Conservation (phyloP, 1,140 invertebrate species). For the Drosophila suzukii region DNA sequence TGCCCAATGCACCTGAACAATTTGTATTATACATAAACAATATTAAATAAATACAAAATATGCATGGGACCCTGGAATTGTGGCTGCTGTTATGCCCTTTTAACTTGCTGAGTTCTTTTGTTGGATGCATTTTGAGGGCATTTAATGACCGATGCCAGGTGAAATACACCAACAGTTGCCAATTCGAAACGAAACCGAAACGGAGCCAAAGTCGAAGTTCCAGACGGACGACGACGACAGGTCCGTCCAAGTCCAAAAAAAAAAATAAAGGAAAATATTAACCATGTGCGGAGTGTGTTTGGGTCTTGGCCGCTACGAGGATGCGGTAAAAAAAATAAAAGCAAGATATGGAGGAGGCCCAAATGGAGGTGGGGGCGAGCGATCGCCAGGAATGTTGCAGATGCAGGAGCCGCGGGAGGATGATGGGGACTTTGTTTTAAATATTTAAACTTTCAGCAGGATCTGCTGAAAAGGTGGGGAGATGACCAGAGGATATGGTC, state of each 20-base stretch:
- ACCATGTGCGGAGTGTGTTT: slow-evolving; percentile 57
- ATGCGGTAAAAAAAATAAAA: slow-evolving; percentile 40
- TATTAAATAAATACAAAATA: slow-evolving; percentile 52
- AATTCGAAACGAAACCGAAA: slow-evolving; percentile 56
- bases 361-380: slow-evolving; percentile 59
- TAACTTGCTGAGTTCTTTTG: slow-evolving; percentile 29
- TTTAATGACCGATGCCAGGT: slow-evolving; percentile 80
- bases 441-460: slow-evolving; percentile 78
- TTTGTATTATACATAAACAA: slow-evolving; percentile 46
- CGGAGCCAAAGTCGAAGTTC: slow-evolving; percentile 34
- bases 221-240: slow-evolving; percentile 68
- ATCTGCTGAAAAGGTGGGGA: slow-evolving; percentile 38
- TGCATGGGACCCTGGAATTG: slow-evolving; percentile 24
- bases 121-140: slow-evolving; percentile 64
- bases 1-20: slow-evolving; percentile 51
- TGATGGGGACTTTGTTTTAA: slow-evolving; percentile 75
- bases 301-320: slow-evolving; percentile 35
- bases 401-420: slow-evolving; percentile 27
- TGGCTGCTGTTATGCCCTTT: slow-evolving; percentile 16
- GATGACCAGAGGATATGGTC: slow-evolving; percentile 23
- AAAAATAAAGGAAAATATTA: slow-evolving; percentile 62
- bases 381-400: slow-evolving; percentile 75
- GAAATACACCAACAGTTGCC: slow-evolving; percentile 73
- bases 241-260: slow-evolving; percentile 32
- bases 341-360: slow-evolving; percentile 14